Percentiles rank a stretch among this genome's conserved stretches.
These are phyloP conservation scores for Sebastolobus alascanus DNA, from an alignment of 2,797 vertebrate species.

Conservation along the genomic window DNA sequence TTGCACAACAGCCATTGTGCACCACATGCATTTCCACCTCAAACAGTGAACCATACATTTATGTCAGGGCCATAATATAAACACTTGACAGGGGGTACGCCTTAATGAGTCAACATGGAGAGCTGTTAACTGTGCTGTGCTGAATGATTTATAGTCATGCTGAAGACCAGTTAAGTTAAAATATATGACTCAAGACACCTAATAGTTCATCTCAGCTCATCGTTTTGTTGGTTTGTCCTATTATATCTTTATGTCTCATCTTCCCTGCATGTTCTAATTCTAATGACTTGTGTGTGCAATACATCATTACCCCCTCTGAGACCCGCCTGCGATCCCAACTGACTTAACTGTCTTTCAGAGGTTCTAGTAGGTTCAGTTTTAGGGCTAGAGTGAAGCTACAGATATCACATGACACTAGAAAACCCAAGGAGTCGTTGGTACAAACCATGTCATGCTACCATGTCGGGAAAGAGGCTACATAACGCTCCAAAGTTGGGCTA, in stretches of 20 bases:
- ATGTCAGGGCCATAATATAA: constrained; percentile 57
- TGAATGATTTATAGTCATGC: constrained; percentile 67
- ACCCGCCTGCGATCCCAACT: fast-evolving
- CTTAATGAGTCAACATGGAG: constrained; percentile 70
- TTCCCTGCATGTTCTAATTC: not conserved
- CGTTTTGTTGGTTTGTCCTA: not conserved
- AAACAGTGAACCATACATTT: constrained; percentile 59
- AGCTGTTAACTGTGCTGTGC: constrained; percentile 53
- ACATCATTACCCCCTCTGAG: not conserved
- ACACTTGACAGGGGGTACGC: constrained; percentile 61
- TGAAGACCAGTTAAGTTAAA: constrained; percentile 41
- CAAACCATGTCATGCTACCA: fast-evolving
- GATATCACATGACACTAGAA: too few species aligned
- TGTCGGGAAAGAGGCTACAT: too few species aligned
- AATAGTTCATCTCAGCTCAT: constrained; percentile 3
- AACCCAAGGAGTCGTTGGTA: fast-evolving
- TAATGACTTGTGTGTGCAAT: not conserved
- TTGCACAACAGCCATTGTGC: constrained; percentile 46
- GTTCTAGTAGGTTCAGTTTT: too few species aligned
- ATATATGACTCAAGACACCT: constrained; percentile 22
- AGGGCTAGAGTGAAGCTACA: too few species aligned
- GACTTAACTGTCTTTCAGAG: too few species aligned
- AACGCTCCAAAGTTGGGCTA: too few species aligned
- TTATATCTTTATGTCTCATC: not conserved
- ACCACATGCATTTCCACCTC: constrained; percentile 59